Percentiles rank a stretch among this genome's conserved stretches.
phyloP scores from a whole-genome alignment of 2,888 invertebrate genomes.

The Tetranychus truncatus region DNA sequence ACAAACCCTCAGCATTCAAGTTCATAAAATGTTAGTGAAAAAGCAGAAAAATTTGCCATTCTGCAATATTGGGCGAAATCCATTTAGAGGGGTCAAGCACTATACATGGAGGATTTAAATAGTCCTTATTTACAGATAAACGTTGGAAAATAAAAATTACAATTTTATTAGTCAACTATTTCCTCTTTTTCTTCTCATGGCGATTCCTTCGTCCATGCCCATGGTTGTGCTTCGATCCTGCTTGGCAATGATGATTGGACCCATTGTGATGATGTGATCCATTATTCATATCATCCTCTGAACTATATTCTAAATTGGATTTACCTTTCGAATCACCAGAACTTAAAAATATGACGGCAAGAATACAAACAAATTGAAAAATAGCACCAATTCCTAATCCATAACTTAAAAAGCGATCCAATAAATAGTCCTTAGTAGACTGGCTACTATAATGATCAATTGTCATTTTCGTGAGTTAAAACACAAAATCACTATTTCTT shows the following conservation, averaged over 20 bases:
- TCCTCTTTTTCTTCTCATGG: not conserved
- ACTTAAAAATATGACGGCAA: not conserved
- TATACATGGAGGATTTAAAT: no score
- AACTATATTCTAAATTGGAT: not conserved
- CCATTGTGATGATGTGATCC: not conserved
- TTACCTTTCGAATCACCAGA: not conserved
- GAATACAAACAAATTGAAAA: not conserved
- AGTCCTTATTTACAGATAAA: no score
- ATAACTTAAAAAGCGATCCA: not conserved
- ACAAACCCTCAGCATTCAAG: no score
- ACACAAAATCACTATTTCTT: no score
- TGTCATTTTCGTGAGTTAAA: not conserved
- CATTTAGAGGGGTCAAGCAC: no score
- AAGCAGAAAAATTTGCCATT: no score
- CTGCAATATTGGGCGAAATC: no score
- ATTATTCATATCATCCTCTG: not conserved
- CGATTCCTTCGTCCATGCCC: not conserved
- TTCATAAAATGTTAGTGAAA: no score
- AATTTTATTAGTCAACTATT: not conserved
- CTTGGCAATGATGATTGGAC: not conserved
- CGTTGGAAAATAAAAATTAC: not conserved
- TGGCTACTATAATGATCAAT: not conserved
- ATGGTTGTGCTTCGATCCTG: not conserved
- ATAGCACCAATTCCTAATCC: not conserved
- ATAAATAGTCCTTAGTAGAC: not conserved